These are phyloP conservation scores for Ochropleura leucogaster DNA, from an alignment of 2,888 invertebrate genomes.

Conservation along the genomic window DNA sequence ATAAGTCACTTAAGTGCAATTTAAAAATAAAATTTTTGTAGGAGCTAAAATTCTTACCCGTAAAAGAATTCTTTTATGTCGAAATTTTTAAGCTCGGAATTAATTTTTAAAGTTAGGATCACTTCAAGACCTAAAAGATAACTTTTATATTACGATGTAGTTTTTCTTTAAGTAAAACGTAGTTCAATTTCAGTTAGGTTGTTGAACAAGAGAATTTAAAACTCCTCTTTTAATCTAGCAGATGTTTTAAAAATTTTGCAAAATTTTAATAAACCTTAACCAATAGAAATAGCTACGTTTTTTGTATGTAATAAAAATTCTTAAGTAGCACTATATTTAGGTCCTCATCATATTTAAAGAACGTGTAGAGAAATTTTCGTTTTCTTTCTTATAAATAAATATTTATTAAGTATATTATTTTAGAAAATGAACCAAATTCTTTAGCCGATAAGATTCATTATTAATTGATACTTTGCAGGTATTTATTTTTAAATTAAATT, in stretches of 20 bases:
- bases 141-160: not conserved
- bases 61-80: not conserved
- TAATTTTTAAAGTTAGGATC: constrained; percentile 1
- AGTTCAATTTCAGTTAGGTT: not conserved
- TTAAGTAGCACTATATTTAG: not conserved
- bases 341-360: constrained; percentile 43
- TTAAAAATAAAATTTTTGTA: not conserved
- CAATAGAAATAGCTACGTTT: not conserved
- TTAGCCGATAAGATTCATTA: too few relatives aligned
- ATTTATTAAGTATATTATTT: not conserved
- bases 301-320: not conserved
- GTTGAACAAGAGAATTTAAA: not conserved
- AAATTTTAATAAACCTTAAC: not conserved
- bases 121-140: not conserved
- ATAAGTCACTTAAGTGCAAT: not conserved
- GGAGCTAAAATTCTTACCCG: not conserved
- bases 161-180: not conserved
- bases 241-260: not conserved
- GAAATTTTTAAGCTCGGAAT: constrained; percentile 1
- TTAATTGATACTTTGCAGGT: not conserved
- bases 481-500: not conserved
- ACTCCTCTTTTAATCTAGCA: not conserved
- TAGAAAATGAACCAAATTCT: not conserved
- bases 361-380: constrained; percentile 29
- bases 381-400: not conserved